Percentiles rank a stretch among this genome's conserved stretches.
Conservation (phyloP, 2,888 invertebrate species). For the Baronia brevicornis region DNA sequence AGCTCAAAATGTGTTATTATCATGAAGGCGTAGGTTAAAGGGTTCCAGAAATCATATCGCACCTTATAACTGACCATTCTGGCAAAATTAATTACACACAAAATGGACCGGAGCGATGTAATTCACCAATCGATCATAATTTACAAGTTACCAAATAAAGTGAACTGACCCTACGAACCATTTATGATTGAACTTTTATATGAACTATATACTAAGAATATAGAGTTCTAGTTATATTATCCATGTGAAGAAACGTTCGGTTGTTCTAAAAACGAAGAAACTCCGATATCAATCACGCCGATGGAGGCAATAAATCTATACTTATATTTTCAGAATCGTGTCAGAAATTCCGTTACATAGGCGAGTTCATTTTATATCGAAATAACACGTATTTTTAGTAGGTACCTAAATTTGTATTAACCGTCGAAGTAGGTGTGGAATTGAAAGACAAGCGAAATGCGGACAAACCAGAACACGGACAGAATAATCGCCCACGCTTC, state of each 20-base stretch:
- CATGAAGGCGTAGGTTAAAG: no score
- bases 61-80: not conserved
- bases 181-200: constrained; percentile 1
- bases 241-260: no score
- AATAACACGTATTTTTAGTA: no score
- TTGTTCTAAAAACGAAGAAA: not conserved
- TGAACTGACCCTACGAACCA: not conserved
- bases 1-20: no score
- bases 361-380: no score
- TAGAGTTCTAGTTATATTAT: no score
- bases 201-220: not conserved
- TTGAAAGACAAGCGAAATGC: constrained; percentile 8
- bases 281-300: not conserved
- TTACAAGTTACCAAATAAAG: not conserved
- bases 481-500: constrained; percentile 4
- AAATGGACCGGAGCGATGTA: constrained; percentile 1
- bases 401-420: no score
- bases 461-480: constrained; percentile 5
- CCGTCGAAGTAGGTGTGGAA: no score
- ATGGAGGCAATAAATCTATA: constrained; percentile 1
- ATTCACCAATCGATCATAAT: constrained; percentile 2
- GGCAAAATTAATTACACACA: constrained; percentile 1
- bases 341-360: no score
- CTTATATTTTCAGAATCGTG: no score
- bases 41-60: no score